Percentiles rank a stretch among this genome's conserved stretches.
phyloP scores from a whole-genome alignment of 2,888 invertebrate species.

The Listrodromus nycthemerus region DNA sequence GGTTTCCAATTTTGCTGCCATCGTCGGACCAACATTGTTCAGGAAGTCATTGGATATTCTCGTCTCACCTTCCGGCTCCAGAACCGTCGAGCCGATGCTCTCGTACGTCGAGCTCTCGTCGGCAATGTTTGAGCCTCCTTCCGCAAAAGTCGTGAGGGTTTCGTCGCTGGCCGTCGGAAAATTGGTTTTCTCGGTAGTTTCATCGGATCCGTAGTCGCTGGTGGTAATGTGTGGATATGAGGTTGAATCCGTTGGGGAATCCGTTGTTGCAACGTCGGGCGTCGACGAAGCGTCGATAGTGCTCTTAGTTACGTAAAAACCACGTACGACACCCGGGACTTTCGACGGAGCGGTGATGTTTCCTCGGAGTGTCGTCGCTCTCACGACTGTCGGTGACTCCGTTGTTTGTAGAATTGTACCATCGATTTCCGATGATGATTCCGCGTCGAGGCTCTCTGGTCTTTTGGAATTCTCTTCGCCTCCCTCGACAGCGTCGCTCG shows the following conservation, averaged over 20 bases:
- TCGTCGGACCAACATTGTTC: slow-evolving; percentile 2
- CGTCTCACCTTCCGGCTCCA: neutral
- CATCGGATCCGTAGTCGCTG: neutral
- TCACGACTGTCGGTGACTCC: slow-evolving; percentile 50
- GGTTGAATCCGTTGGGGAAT: slow-evolving; percentile 6
- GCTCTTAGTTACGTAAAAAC: slow-evolving; percentile 71
- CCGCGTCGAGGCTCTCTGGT: slow-evolving; percentile 16
- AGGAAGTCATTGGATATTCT: slow-evolving; percentile 15
- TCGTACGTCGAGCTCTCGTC: slow-evolving; percentile 23
- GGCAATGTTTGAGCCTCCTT: slow-evolving; percentile 4
- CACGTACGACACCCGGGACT: slow-evolving; percentile 51
- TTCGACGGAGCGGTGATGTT: slow-evolving; percentile 49
- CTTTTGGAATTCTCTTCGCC: neutral
- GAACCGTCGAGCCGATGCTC: slow-evolving; percentile 11
- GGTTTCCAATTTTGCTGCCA: slow-evolving; percentile 20
- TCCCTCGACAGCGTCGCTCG: neutral
- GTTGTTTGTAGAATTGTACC: slow-evolving; percentile 9
- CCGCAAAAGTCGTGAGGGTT: neutral
- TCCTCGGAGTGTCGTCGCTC: slow-evolving; percentile 72
- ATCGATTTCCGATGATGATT: slow-evolving; percentile 49
- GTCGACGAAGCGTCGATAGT: slow-evolving; percentile 45
- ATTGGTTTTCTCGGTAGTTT: slow-evolving; percentile 29
- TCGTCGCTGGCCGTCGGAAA: neutral
- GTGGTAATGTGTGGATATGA: neutral
- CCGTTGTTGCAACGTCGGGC: neutral